A percentile compares a stretch with the other conserved stretches of the same genome.
Evolutionary conservation across 37 sponge, comb jelly and placozoan genomes (phyloP).

Genomic region (Chondrosia reniformis): DNA sequence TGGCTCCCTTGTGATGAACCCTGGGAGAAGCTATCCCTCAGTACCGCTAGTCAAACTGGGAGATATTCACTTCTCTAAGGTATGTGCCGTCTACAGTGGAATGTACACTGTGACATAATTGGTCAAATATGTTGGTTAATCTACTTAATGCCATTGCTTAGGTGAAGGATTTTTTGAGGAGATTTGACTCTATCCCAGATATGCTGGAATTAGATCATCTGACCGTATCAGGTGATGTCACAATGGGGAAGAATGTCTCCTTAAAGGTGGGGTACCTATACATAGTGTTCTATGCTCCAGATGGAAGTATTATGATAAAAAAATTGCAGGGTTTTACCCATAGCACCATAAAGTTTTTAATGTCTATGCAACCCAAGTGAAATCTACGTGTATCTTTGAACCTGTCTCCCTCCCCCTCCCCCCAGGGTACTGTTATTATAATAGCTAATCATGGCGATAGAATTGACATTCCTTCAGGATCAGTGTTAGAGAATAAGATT

Average conservation of each 20-base stretch:
- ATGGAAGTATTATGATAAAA: too few species aligned
- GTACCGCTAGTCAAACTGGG: constrained; percentile 96
- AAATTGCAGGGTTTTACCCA: too few species aligned
- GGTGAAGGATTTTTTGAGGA: constrained; percentile 78
- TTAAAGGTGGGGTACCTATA: constrained; percentile 46
- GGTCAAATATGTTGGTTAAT: background rate
- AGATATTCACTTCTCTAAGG: constrained; percentile 77
- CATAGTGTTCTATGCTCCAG: too few species aligned
- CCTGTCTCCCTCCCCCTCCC: background rate
- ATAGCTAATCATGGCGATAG: constrained; percentile 98
- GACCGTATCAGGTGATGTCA: constrained; percentile 94
- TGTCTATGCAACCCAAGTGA: background rate
- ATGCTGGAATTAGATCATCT: constrained; percentile 94
- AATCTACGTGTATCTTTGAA: background rate
- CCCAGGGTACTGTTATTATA: constrained; percentile 95
- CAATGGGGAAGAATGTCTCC: constrained; percentile 84
- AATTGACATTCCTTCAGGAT: constrained; percentile 89
- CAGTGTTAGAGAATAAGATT: constrained; percentile 93
- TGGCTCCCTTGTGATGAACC: constrained; percentile 74
- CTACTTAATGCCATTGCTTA: constrained; percentile 1
- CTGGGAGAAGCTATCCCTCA: constrained; percentile 64
- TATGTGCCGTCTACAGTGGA: background rate
- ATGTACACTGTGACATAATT: background rate
- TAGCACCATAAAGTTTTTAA: too few species aligned
- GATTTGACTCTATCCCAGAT: constrained; percentile 91